These are phyloP conservation scores for Fragum whitleyi DNA, from an alignment of 2,888 invertebrate species.

Conservation along the genomic window DNA sequence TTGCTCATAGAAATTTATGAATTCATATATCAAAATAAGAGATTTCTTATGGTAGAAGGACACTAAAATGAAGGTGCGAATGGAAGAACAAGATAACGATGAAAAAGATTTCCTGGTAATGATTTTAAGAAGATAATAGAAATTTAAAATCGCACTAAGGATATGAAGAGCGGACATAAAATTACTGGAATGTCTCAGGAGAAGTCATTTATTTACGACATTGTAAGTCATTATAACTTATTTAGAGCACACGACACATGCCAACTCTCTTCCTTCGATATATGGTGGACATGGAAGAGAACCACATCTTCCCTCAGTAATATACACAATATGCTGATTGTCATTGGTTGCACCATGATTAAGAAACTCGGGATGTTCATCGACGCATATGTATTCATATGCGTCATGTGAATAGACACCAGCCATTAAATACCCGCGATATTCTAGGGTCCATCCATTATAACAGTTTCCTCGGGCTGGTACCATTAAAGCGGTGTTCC, in stretches of 20 bases:
- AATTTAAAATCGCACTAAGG: too few species aligned
- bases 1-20: too few species aligned
- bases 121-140: too few species aligned
- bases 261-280: slow-evolving; percentile 55
- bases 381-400: slow-evolving; percentile 61
- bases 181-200: too few species aligned
- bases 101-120: too few species aligned
- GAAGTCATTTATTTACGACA: too few species aligned
- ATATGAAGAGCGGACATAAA: too few species aligned
- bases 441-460: not conserved
- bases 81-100: too few species aligned
- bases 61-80: too few species aligned
- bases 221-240: too few species aligned
- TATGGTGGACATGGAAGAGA: slow-evolving; percentile 70
- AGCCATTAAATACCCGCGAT: not conserved
- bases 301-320: slow-evolving; percentile 64
- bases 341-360: slow-evolving; percentile 35
- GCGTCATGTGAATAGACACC: not conserved
- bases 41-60: too few species aligned
- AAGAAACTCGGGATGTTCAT: slow-evolving; percentile 53
- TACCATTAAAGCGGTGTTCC: not conserved
- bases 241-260: slow-evolving; percentile 68
- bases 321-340: slow-evolving; percentile 59
- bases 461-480: not conserved
- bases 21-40: too few species aligned